Base-by-base conservation (phyloP, 2,888 invertebrate species). In the Branchipolynoe longqiensis region DNA sequence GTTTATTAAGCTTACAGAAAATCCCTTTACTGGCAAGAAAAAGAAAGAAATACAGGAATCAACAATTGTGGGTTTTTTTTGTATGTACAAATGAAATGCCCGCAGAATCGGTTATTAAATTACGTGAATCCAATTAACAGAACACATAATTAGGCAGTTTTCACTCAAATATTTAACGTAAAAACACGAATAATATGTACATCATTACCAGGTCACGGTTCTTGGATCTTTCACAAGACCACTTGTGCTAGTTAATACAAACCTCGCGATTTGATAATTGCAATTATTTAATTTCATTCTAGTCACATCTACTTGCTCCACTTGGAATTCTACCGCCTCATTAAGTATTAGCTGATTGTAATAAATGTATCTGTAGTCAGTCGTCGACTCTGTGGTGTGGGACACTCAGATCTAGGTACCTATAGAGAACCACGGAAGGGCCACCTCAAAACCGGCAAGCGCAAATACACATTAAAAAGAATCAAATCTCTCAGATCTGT, bases 81-180 rank as follows among this genome's bases (percentile, higher is more conserved):
- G n/a, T 69, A 69, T 69, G 69, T 69, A 69, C 69, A 69, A 69
- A 69, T 69, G 38, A 69, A 69, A 69, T 69, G 69, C 69, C 69
- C 69, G 33, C 33, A 69, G 38, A 38, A 33, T 69, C 69, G 33
- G 69, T 33, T 69, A 69, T 69, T 33, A 33, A 36, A 36, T 1
- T 14, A 18, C 18, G 1, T 69, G 4, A 33, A 69, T n/a, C n/a
- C n/a, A 58, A 4, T 8, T 36, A 31, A 1, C 12, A 36, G 2
- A 36, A 36, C 69, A 69, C 38, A 69, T 38, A 8, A 36, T 36
- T 69, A 36, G 69, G 69, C 38, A 69, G 69, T 33, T 69, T 69
- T 33, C 69, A 36, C 25, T 8, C 36, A 36, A 33, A 14, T 12
- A 62, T 4, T 28, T 62, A 62, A 62, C 31, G 62, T 33, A 38